phyloP scores from a whole-genome alignment of 2,888 invertebrate genomes.

The Epistrophe eligans region DNA sequence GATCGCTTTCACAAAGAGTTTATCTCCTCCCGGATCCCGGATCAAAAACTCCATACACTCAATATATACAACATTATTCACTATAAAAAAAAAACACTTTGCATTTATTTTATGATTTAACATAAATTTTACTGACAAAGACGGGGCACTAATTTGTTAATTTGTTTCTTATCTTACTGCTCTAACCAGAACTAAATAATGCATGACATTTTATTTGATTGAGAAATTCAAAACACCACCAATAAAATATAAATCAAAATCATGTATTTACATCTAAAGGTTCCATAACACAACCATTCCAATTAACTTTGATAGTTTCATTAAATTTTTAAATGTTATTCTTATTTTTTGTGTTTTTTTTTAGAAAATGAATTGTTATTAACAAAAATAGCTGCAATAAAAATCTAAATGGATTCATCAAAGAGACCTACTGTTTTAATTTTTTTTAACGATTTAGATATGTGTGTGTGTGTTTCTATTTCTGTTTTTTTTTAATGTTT shows the following conservation, averaged over 20 bases:
- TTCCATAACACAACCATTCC: constrained; percentile 29
- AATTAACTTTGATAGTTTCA: constrained; percentile 27
- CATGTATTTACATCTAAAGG: constrained; percentile 14
- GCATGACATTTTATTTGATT: constrained; percentile 27
- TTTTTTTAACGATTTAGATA: not conserved
- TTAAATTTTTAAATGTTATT: constrained; percentile 19
- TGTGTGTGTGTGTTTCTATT: no score
- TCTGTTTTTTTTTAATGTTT: not conserved
- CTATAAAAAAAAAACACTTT: not conserved
- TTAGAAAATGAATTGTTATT: constrained; percentile 23
- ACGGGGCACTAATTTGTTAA: constrained; percentile 16
- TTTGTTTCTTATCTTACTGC: constrained; percentile 8
- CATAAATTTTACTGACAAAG: not conserved
- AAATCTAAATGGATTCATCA: constrained; percentile 32
- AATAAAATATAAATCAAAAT: constrained; percentile 39
- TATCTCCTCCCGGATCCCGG: not conserved
- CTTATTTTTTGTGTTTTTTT: not conserved
- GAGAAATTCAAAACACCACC: constrained; percentile 19
- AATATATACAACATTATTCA: not conserved
- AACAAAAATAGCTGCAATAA: constrained; percentile 26
- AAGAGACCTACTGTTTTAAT: constrained; percentile 31
- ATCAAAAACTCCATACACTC: not conserved
- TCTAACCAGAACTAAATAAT: constrained; percentile 33
- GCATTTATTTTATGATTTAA: not conserved
- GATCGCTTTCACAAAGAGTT: not conserved